A percentile compares a stretch with the other conserved stretches of the same genome.
Conservation (phyloP, 2,888 invertebrate species). For the Nemurella pictetii region DNA sequence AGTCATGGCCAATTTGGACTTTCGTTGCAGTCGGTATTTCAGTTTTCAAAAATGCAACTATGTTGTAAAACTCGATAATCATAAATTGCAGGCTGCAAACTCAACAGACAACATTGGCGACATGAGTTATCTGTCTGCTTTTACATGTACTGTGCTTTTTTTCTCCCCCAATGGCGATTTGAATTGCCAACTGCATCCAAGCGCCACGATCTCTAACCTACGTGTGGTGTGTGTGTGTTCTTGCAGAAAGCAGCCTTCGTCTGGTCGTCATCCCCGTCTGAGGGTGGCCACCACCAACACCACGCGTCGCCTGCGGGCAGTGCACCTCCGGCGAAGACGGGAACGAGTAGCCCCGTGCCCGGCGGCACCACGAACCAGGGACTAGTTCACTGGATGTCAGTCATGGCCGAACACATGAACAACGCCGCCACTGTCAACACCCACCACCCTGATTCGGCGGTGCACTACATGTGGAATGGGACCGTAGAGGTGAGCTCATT, state of each 20-base stretch:
- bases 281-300: slow-evolving; percentile 38
- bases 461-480: slow-evolving; percentile 67
- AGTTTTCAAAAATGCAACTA: not conserved
- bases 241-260: slow-evolving; percentile 58
- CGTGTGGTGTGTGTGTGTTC: slow-evolving; percentile 39
- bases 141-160: not conserved
- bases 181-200: not conserved
- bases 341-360: slow-evolving; percentile 13
- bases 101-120: not conserved
- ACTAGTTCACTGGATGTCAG: slow-evolving; percentile 95
- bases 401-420: slow-evolving; percentile 95
- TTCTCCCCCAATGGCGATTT: not conserved
- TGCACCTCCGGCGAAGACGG: slow-evolving; percentile 30
- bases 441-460: slow-evolving; percentile 65
- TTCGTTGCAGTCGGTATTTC: not conserved
- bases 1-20: not conserved
- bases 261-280: slow-evolving; percentile 57
- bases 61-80: not conserved
- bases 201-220: slow-evolving; percentile 19
- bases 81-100: not conserved
- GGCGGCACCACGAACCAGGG: slow-evolving; percentile 66
- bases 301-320: slow-evolving; percentile 32
- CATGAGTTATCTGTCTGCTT: not conserved
- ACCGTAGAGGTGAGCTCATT: slow-evolving; percentile 48
- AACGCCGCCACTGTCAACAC: slow-evolving; percentile 48